A percentile compares a stretch with the other conserved stretches of the same genome.
Conservation (phyloP, 2,888 invertebrate species). For the Adineta ricciae region DNA sequence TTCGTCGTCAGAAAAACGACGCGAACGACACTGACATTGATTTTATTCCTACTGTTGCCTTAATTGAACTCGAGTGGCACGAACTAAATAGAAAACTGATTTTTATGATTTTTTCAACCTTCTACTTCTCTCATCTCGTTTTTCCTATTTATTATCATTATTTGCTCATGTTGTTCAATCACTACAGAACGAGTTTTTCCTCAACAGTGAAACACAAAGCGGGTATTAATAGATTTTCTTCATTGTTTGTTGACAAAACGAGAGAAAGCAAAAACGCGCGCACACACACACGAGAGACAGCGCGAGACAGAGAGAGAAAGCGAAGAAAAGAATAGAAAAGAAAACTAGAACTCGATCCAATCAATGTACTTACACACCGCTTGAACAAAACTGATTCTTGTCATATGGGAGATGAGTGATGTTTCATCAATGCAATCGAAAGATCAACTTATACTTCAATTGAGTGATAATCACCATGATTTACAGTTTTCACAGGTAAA, state of each 20-base stretch:
- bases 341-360: neutral
- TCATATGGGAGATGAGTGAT: neutral
- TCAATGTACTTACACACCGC: neutral
- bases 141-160: neutral
- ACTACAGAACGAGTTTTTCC: neutral
- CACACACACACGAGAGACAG: too few relatives aligned
- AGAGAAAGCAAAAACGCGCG: neutral
- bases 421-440: neutral
- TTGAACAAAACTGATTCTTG: neutral
- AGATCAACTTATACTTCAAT: neutral
- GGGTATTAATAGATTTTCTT: neutral
- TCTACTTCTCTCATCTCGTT: neutral
- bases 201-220: neutral
- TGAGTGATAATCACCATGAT: neutral
- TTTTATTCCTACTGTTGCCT: too few relatives aligned
- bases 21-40: too few relatives aligned
- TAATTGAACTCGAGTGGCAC: too few relatives aligned
- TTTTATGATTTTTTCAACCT: too few relatives aligned
- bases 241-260: neutral
- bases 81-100: too few relatives aligned
- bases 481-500: slow-evolving; percentile 1
- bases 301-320: neutral
- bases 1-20: too few relatives aligned
- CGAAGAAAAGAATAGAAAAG: neutral
- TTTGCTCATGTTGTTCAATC: neutral